These are phyloP conservation scores for Glomeris maerens DNA, from an alignment of 1,140 invertebrate genomes.

Conservation along the genomic window DNA sequence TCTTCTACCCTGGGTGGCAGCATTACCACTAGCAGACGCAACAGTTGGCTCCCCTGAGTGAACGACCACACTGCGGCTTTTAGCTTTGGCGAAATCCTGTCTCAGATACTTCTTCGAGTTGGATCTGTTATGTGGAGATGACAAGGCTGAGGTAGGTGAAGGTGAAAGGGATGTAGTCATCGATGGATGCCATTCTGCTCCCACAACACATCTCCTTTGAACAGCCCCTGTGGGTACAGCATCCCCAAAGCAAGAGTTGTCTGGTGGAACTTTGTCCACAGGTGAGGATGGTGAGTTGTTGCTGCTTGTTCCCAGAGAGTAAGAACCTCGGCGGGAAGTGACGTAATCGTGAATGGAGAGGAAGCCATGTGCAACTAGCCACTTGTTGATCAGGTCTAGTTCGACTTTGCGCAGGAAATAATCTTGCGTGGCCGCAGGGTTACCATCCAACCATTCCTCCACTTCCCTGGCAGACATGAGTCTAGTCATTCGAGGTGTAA, in stretches of 20 bases:
- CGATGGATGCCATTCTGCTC: not conserved
- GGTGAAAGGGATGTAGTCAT: not conserved
- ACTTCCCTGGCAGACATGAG: constrained; percentile 23
- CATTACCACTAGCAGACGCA: constrained; percentile 17
- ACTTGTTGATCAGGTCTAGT: constrained; percentile 34
- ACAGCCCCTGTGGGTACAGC: too few relatives aligned
- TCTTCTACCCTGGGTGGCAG: constrained; percentile 23
- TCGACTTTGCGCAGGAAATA: constrained; percentile 38
- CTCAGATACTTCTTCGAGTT: constrained; percentile 37
- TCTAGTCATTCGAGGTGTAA: constrained; percentile 12
- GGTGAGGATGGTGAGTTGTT: constrained; percentile 21
- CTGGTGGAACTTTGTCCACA: constrained; percentile 14
- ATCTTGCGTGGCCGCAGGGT: constrained; percentile 32
- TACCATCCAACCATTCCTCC: constrained; percentile 36
- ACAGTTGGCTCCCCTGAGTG: constrained; percentile 25
- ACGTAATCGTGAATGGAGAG: constrained; percentile 29
- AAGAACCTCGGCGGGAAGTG: constrained; percentile 16
- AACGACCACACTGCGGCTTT: constrained; percentile 35
- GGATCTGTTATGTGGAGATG: constrained; percentile 23
- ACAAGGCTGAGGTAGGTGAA: not conserved
- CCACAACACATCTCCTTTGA: too few relatives aligned
- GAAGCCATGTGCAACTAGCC: constrained; percentile 36
- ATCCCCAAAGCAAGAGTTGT: constrained; percentile 12
- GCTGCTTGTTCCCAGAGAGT: constrained; percentile 18
- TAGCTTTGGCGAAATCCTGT: constrained; percentile 37